A percentile compares a stretch with the other conserved stretches of the same genome.
Evolutionary conservation across 53 echinoderm and acorn worm genomes (phyloP).

Genomic region (Glandiceps talaboti): DNA sequence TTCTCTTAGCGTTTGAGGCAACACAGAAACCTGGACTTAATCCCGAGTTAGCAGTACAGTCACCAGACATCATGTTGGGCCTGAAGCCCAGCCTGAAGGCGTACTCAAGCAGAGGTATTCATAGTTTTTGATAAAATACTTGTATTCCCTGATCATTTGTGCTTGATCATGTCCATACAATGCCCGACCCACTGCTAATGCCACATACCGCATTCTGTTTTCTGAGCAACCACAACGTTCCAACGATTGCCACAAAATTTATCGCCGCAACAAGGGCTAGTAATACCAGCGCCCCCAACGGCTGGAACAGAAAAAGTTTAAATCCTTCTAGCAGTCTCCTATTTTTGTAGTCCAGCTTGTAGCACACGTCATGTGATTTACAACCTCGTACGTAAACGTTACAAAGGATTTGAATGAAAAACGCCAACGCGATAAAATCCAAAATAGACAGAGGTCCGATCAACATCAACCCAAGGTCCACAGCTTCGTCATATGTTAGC

Average conservation of each 20-base stretch:
- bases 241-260: neutral
- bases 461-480: neutral
- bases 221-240: neutral
- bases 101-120: too few relatives aligned
- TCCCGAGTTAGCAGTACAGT: too few relatives aligned
- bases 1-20: too few relatives aligned
- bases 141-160: too few relatives aligned
- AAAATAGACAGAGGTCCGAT: neutral
- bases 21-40: too few relatives aligned
- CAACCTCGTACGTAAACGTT: neutral
- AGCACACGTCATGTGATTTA: neutral
- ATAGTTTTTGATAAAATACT: too few relatives aligned
- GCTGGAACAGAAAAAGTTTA: neutral
- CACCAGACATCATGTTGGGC: too few relatives aligned
- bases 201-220: neutral
- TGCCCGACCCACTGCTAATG: neutral
- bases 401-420: neutral
- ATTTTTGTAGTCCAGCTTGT: neutral
- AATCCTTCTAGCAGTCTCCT: neutral
- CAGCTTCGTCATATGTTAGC: neutral
- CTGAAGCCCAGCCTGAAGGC: too few relatives aligned
- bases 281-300: neutral
- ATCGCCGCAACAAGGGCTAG: neutral
- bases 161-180: neutral
- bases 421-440: neutral